A percentile compares a stretch with the other conserved stretches of the same genome.
Conservation (phyloP, 2,888 invertebrate species). For the Erannis defoliaria region DNA sequence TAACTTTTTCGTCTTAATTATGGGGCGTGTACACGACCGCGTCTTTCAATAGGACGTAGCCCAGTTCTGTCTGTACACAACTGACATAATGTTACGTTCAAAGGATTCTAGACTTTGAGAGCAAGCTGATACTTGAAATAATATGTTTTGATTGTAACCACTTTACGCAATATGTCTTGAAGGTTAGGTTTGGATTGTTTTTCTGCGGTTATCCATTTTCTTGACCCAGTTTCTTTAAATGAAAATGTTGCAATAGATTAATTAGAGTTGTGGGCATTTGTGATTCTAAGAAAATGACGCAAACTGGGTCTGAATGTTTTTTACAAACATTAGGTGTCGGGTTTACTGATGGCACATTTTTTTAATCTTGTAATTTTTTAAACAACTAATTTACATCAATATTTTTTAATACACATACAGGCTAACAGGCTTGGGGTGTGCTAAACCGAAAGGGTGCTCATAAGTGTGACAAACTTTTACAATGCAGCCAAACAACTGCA, state of each 20-base stretch:
- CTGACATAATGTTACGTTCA: slow-evolving; percentile 55
- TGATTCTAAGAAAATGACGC: slow-evolving; percentile 51
- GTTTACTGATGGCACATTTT: slow-evolving; percentile 20
- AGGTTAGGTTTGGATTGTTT: slow-evolving; percentile 63
- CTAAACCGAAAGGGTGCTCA: too few species aligned
- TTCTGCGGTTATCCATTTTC: slow-evolving; percentile 77
- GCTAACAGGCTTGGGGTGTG: too few species aligned
- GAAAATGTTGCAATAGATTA: slow-evolving; percentile 75
- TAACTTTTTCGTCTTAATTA: slow-evolving; percentile 66
- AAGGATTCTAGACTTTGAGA: slow-evolving; percentile 56
- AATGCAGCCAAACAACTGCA: too few species aligned
- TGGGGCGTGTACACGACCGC: slow-evolving; percentile 50
- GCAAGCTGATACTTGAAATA: slow-evolving; percentile 36
- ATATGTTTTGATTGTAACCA: slow-evolving; percentile 48
- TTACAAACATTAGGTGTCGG: slow-evolving; percentile 30
- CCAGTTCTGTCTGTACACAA: slow-evolving; percentile 68
- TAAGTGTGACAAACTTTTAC: too few species aligned
- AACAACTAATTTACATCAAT: slow-evolving; percentile 3
- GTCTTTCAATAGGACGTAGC: slow-evolving; percentile 56
- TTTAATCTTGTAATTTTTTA: background rate
- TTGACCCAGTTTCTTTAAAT: slow-evolving; percentile 78
- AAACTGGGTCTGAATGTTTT: slow-evolving; percentile 14
- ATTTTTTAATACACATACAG: too few species aligned
- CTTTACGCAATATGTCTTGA: slow-evolving; percentile 56
- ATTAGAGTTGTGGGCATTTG: slow-evolving; percentile 63